Conservation (phyloP, 2,797 vertebrate genomes). For the Nothura maculosa region DNA sequence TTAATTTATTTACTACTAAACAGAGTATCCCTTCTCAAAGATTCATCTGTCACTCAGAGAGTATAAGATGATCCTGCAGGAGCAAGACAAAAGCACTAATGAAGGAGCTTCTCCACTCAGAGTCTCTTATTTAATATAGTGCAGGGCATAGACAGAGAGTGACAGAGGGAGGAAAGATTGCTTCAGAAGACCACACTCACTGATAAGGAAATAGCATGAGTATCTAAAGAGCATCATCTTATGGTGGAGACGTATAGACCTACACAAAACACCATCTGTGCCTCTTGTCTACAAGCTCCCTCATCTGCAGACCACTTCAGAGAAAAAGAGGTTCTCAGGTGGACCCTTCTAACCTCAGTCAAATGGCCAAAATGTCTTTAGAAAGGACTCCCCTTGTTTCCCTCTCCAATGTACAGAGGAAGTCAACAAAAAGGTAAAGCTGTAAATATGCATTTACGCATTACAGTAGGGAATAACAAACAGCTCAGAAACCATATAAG, state of each 20-base stretch:
- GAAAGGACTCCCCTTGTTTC: fast-evolving
- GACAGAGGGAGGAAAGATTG: neutral
- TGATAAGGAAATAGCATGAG: neutral
- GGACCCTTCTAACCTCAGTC: neutral
- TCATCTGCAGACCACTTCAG: neutral
- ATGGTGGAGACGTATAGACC: neutral
- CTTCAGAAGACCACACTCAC: neutral
- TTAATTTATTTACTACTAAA: neutral
- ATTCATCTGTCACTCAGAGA: neutral
- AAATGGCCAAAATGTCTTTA: neutral
- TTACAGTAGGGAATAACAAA: neutral
- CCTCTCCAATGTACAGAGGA: neutral
- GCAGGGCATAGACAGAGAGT: neutral
- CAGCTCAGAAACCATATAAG: neutral
- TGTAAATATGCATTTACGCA: no score
- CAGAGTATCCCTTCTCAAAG: neutral
- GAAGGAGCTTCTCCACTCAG: neutral
- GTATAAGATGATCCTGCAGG: neutral
- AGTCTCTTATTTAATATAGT: neutral
- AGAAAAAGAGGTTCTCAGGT: neutral
- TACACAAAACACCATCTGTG: neutral
- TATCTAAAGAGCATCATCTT: neutral
- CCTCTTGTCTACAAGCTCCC: neutral
- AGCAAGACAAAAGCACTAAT: neutral
- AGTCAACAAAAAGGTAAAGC: neutral